A percentile compares a stretch with the other conserved stretches of the same genome.
Conservation (phyloP, 1,140 invertebrate genomes). For the Schlechtendalia chinensis region DNA sequence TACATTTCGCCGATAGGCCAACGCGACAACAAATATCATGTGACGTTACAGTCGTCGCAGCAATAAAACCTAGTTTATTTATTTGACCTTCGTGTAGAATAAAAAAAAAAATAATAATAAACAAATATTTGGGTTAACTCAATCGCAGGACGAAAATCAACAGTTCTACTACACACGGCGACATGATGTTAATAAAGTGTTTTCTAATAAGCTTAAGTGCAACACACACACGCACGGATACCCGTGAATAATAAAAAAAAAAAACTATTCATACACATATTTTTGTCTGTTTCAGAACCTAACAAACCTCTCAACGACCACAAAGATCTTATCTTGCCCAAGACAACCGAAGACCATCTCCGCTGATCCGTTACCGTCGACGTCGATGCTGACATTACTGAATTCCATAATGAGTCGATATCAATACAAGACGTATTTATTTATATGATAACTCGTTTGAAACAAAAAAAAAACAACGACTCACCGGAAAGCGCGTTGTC, state of each 20-base stretch:
- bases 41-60: not conserved
- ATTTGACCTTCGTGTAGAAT: constrained; percentile 19
- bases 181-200: constrained; percentile 32
- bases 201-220: constrained; percentile 21
- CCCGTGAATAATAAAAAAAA: not conserved
- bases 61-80: not conserved
- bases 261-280: constrained; percentile 78
- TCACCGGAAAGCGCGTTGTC: constrained; percentile 67
- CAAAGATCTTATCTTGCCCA: constrained; percentile 81
- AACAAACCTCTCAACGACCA: constrained; percentile 68
- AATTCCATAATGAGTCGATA: constrained; percentile 9
- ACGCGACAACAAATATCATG: not conserved
- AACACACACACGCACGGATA: constrained; percentile 7
- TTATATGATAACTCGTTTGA: not conserved
- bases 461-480: constrained; percentile 24
- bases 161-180: not conserved
- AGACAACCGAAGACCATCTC: constrained; percentile 72
- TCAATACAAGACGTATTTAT: not conserved
- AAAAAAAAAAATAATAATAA: too few species aligned
- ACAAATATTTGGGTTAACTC: constrained; percentile 22
- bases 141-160: constrained; percentile 9
- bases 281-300: constrained; percentile 55
- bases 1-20: too few species aligned
- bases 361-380: constrained; percentile 59
- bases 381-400: constrained; percentile 57